Base-by-base conservation (phyloP, 2,797 vertebrate species). In the Danio albolineatus region DNA sequence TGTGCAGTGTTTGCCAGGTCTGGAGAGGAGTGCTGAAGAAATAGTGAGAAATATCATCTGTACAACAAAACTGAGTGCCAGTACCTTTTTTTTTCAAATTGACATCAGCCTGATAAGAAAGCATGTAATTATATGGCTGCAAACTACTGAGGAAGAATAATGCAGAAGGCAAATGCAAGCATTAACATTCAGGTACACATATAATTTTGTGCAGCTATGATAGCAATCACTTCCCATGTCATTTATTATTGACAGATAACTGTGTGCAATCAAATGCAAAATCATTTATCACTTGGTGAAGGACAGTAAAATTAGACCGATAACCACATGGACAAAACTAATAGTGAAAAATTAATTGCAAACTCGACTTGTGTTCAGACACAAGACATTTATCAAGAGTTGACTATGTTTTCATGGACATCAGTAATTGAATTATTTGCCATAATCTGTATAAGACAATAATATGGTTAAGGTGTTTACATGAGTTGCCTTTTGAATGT, bases 1-100 rank as follows among this genome's bases (percentile, higher is more conserved):
- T 74, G 70, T 17, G 41, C 38, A 59, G 16, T 85, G 88, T 87
- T 89, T 89, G 83, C 76, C 36, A 74, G 88, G 79, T 57, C 78
- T 64, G 74, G 79, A 5, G 4, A 69, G 59, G 87, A 85, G 86
- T 80, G 81, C 82, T 75, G 49, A 87, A 71, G 49, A 57, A 82
- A 67, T 6, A 78, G 81, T 83, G 21, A 77, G 36, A 86, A 76
- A 43, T 39, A 28, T 75, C 3, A 28, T 80, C 19, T 54, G 60
- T 79, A 85, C 62, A 2, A 28, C 80, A 2, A 62, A 67, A 82
- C 54, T 76, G 81, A 72, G 82, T 38, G 41, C 16, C 70, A 84
- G 54, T 43, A 43, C 65, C 62, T 76, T 82, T 43, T 83, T 83
- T 85, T 85, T 85, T 84, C 76, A 83, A 83, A 82, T 79, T 88